phyloP scores from a whole-genome alignment of 2,888 invertebrate genomes.

The Metallyticus violacea region DNA sequence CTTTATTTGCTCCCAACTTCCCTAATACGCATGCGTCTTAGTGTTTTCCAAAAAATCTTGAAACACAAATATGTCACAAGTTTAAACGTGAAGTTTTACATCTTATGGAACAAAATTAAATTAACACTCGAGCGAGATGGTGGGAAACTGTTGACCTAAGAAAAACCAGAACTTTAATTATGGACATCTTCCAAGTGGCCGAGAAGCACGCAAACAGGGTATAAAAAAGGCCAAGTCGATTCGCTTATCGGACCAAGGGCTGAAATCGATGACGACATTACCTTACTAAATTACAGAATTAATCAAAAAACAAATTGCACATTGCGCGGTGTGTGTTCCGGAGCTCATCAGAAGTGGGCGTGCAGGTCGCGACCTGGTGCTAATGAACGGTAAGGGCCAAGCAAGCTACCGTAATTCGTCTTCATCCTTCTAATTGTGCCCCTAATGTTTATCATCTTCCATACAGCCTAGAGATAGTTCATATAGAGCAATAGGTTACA shows the following conservation, averaged over 20 bases:
- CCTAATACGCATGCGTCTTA: no score
- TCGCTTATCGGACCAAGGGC: background rate
- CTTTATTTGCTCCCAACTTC: no score
- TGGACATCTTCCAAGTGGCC: background rate
- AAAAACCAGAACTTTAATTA: background rate
- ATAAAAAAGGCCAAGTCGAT: background rate
- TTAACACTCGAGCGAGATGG: background rate
- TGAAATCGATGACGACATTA: background rate
- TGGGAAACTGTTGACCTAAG: background rate
- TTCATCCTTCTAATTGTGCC: background rate
- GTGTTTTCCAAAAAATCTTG: no score
- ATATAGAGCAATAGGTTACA: no score
- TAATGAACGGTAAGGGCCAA: background rate
- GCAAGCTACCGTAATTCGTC: background rate
- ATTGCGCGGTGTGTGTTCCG: background rate
- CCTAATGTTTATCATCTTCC: no score
- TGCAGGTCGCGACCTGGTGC: background rate
- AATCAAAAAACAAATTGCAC: background rate
- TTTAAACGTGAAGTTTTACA: background rate
- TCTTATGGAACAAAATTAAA: background rate
- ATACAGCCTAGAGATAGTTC: no score
- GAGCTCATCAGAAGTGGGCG: background rate
- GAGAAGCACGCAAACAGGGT: background rate
- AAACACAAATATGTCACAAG: no score
- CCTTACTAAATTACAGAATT: background rate